Evolutionary conservation across 1,140 invertebrate genomes (phyloP).

Genomic region (Meloidogyne exigua): DNA sequence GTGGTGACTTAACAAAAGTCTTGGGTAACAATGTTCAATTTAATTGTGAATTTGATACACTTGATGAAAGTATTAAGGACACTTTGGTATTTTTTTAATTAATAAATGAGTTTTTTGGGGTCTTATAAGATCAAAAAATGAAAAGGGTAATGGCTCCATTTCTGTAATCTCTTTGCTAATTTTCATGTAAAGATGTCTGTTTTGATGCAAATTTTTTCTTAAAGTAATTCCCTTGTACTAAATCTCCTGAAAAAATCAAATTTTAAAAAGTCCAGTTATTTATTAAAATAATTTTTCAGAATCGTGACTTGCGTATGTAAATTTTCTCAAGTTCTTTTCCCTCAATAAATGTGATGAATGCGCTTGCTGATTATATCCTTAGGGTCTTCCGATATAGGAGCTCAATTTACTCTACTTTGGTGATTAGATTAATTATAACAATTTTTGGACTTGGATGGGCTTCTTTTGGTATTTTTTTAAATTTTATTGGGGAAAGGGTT

Average conservation of each 20-base stretch:
- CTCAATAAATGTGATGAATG: conserved; percentile 78
- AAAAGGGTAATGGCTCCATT: too few species aligned
- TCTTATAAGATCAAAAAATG: too few species aligned
- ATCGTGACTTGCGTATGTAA: conserved; percentile 87
- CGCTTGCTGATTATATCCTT: conserved; percentile 96
- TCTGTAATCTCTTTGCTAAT: too few species aligned
- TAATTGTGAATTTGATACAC: conserved; percentile 57
- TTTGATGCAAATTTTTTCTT: too few species aligned
- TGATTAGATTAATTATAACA: conserved; percentile 75
- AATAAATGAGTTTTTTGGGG: background rate
- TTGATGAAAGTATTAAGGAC: conserved; percentile 61
- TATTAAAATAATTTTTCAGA: too few species aligned
- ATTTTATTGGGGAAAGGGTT: conserved; percentile 7
- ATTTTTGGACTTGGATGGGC: conserved; percentile 85
- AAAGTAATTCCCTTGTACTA: too few species aligned
- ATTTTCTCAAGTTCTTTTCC: conserved; percentile 92
- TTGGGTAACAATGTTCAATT: conserved; percentile 30
- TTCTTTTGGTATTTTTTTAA: conserved; percentile 86
- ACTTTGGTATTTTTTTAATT: conserved; percentile 50
- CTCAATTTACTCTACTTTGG: conserved; percentile 86
- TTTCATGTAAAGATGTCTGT: too few species aligned
- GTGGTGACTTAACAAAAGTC: background rate
- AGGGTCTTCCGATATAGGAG: conserved; percentile 90
- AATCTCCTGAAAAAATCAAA: too few species aligned
- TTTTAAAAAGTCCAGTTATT: too few species aligned